Base-by-base conservation (phyloP, 2,113 vertebrate genomes). In the Emydura subglobosa region DNA sequence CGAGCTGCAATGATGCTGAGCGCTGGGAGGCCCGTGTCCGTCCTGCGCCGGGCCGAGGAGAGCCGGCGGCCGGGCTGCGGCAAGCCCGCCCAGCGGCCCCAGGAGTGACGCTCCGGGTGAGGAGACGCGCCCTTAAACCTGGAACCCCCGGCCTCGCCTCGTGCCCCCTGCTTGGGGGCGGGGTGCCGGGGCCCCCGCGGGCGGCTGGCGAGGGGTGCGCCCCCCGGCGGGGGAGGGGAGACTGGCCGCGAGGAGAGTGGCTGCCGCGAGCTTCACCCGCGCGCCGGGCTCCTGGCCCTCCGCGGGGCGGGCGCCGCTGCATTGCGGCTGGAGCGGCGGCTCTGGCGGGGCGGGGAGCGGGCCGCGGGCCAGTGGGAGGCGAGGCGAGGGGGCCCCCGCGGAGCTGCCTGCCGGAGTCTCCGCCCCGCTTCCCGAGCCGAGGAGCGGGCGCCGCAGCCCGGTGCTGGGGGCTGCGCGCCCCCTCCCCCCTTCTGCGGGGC, bases 261-360 rank as follows among this genome's bases (percentile, higher is more conserved):
- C 57, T 27, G 57, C 57, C 57, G 57, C 27, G 57, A 7, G 68
- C n/a, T 19, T 5, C 5, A 3, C n/a, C 9, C 68, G 68, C 68
- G 10, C 21, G 39, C 39, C n/a, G n/a, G 39, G 72, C 42, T 72
- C 65, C 65, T 17, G 61, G 17, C 61, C 61, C 61, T 68, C 31
- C n/a, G 65, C 65, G 19, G 61, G 34, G 61, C 57, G 12, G 25
- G 42, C 24, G 29, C 72, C 83, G 90, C 94, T 97, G 96, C 93
- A 93, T 13, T 93, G 95, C 82, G 61, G 94, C 95, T 86, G 87
- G 82, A 85, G 65, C 59, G 6, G 51, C 0, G 54, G 22, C 34
- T 82, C 57, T 6, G 21, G 31, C 2, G 87, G 74, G 49, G 24
- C 3, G 39, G 31, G 31, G 12, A 10, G 16, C 5, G 47, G 31